phyloP scores from a whole-genome alignment of 2,797 vertebrate species.

The Chelon auratus region DNA sequence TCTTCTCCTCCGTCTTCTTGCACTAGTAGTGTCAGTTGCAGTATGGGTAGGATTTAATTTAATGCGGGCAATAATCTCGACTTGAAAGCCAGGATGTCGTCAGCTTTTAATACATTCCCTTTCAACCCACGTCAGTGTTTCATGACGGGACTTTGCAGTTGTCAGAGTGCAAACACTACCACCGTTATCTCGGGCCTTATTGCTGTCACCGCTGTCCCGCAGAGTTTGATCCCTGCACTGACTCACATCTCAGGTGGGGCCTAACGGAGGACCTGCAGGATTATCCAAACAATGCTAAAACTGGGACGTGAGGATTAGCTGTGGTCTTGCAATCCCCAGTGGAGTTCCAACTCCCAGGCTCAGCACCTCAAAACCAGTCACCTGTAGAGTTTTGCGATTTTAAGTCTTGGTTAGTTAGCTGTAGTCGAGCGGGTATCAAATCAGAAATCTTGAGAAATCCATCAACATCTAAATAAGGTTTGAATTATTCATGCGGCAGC shows the following conservation, averaged over 20 bases:
- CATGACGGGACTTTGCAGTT: conserved; percentile 6
- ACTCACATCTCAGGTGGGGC: conserved; percentile 52
- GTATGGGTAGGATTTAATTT: not conserved
- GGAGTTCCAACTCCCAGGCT: conserved; percentile 29
- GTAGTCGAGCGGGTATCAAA: not conserved
- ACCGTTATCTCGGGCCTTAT: conserved; percentile 22
- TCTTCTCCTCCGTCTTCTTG: not conserved
- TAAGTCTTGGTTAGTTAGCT: conserved; percentile 5
- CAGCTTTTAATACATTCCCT: not conserved
- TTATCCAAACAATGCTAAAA: conserved; percentile 74
- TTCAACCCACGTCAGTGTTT: not conserved
- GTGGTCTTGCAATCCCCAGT: conserved; percentile 57
- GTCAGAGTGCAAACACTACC: conserved; percentile 8
- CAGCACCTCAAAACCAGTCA: conserved; percentile 14
- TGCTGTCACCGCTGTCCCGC: conserved; percentile 23
- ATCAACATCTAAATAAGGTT: not conserved
- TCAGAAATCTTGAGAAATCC: not conserved
- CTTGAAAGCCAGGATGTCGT: conserved; percentile 6
- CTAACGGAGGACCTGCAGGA: conserved; percentile 60
- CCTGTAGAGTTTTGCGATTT: conserved; percentile 5
- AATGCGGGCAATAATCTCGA: not conserved
- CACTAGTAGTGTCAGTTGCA: not conserved
- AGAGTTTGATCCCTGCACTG: conserved; percentile 40
- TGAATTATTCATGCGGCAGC: not conserved
- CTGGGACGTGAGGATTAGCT: conserved; percentile 73